Base-by-base conservation (phyloP, 2,797 vertebrate genomes). In the Streptopelia turtur region DNA sequence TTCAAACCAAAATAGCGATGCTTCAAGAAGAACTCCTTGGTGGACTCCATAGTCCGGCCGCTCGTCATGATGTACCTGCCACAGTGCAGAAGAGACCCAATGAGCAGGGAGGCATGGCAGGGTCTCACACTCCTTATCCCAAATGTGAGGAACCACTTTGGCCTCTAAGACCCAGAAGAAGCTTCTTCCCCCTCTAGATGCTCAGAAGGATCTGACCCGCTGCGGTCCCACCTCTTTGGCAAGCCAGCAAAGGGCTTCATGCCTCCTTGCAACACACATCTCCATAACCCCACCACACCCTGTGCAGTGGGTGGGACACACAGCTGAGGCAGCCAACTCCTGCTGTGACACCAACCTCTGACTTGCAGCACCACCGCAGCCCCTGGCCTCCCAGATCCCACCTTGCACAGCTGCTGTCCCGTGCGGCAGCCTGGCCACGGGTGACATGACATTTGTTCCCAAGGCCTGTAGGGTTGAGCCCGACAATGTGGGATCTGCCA, bases 1-100 rank as follows among this genome's bases (percentile, higher is more conserved):
- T 98, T 98, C 91, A 99, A 96, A 55, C 99, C 99, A 90, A 99
- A 99, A 95, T 98, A 98, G 49, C 92, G 97, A 93, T 99, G 98
- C 43, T 86, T 97, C 30, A 95, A 95, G 95, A 99, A 99, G 97
- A 99, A 99, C 7, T 98, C 98, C 94, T 98, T 98, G 8, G 99
- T 99, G 37, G 98, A 98, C 33, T 98, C 98, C 99, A 99, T 99
- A 9, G 99, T 99, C 80, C 99, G 98, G 43, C 99, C 99, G 5
- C 99, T 99, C 55, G 99, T 99, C 99, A 99, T 99, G 79, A 99
- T 99, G 97, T 99, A 99, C 99, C 99, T 99, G 82, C 37, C 5
- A 4, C 49, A 66, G 70, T 39, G 21, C 35, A 77, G 66, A 88
- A 49, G 5, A 47, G 56, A 49, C 15, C 12, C 12, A 6, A 2